Evolutionary conservation across 2,888 invertebrate species (phyloP), one percentile per base, ranked within the genome.

Genomic region (Pelosia muscerda): DNA sequence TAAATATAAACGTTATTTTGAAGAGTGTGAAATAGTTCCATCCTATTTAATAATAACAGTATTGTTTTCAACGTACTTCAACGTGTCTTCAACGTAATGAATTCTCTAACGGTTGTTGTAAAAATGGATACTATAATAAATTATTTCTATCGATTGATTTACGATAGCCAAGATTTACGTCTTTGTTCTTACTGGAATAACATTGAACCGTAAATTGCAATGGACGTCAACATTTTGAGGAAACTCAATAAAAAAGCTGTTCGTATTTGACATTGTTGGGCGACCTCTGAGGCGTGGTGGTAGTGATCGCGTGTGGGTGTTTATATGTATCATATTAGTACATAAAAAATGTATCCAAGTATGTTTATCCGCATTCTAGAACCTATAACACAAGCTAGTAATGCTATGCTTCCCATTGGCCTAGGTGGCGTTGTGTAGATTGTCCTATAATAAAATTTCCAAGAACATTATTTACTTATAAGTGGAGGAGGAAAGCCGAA

Each of bases 141-240:
- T 79, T 73, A 74, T 74, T 71, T 68, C 57, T 58, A 72, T 71
- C 58, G 73, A 80, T 80, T 80, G 80, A 80, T 80, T 80, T 78
- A 80, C 60, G 67, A 66, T 63, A 57, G 19, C 6, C 2, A 34
- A 72, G 77, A 78, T 78, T 80, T 78, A 78, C 56, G 73, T 42
- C 63, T 63, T 64, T 61, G 66, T 23, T 76, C 42, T 59, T 72
- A 71, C 71, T 73, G 56, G 68, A 65, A 71, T 77, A 76, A 80
- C 76, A 73, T 72, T 22, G 28, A 71, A 76, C 76, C 67, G 70
- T 78, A 78, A 80, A 79, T 73, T 26, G 23, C 31, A 66, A 70
- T 55, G 59, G 60, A 68, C 58, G 63, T 75, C 34, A 65, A 70
- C 59, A 58, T 69, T 59, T 69, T 42, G 60, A 59, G 34, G 31